Evolutionary conservation across 2,888 invertebrate species (phyloP).

Genomic region (Reticulitermes lucifugus): DNA sequence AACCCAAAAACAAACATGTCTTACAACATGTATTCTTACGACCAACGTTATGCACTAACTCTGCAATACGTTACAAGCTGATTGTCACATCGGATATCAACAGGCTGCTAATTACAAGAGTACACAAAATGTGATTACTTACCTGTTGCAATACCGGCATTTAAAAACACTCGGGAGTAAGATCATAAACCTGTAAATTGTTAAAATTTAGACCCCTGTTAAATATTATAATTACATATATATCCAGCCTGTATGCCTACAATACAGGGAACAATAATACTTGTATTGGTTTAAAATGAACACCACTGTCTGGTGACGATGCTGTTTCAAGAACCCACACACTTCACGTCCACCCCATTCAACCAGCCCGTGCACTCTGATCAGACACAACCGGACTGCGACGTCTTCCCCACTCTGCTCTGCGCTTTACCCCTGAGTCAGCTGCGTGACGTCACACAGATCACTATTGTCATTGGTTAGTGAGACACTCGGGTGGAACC

Average conservation of each 20-base stretch:
- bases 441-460: background rate
- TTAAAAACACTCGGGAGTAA: conserved; percentile 8
- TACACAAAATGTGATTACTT: background rate
- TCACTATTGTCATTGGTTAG: background rate
- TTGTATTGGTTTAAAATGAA: background rate
- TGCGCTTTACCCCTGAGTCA: too few species aligned
- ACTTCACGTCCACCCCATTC: background rate
- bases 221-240: background rate
- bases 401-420: background rate
- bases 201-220: conserved; percentile 29
- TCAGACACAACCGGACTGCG: background rate
- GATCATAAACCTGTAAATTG: conserved; percentile 25
- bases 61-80: too few species aligned
- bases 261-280: background rate
- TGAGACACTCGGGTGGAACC: background rate
- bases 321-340: background rate
- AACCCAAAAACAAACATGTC: too few species aligned
- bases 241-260: background rate
- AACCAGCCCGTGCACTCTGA: background rate
- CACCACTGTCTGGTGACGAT: background rate
- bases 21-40: too few species aligned
- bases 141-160: conserved; percentile 35
- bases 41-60: too few species aligned
- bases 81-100: too few species aligned
- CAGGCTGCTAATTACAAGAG: too few species aligned